These are phyloP conservation scores for Onychostruthus taczanowskii DNA, from an alignment of 2,113 vertebrate genomes.

Conservation along the genomic window DNA sequence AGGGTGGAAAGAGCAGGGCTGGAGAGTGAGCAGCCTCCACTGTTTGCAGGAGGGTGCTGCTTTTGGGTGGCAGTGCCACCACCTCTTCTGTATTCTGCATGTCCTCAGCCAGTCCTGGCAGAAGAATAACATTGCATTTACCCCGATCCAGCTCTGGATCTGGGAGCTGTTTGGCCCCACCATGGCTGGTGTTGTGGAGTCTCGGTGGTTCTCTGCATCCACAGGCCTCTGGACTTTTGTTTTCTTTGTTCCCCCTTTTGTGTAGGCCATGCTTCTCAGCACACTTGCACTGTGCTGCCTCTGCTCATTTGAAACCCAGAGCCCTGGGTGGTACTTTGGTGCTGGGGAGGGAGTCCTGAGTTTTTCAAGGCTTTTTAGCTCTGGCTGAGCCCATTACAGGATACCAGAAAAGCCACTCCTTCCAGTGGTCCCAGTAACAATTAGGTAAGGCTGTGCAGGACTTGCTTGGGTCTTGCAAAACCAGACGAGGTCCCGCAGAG, in stretches of 20 bases:
- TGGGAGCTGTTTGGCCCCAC: background rate
- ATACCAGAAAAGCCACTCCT: background rate
- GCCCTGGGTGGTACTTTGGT: too few species aligned
- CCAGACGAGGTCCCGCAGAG: background rate
- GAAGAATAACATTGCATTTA: rapidly evolving
- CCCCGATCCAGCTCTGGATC: rapidly evolving
- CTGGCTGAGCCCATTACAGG: background rate
- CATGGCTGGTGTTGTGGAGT: background rate
- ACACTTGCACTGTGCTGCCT: background rate
- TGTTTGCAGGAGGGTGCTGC: background rate
- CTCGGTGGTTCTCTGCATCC: background rate
- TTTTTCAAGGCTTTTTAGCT: background rate
- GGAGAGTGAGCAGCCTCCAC: background rate
- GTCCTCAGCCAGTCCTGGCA: background rate
- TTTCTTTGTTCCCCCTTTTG: background rate
- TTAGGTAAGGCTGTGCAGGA: background rate
- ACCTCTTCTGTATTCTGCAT: background rate
- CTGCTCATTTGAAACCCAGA: background rate
- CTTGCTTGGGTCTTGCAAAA: background rate
- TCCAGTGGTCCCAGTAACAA: background rate
- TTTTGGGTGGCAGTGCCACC: background rate
- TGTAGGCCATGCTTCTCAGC: background rate
- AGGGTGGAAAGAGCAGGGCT: background rate
- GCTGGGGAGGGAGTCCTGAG: background rate
- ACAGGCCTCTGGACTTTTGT: background rate